Evolutionary conservation across 2,797 vertebrate genomes (phyloP).

Genomic region (Cyprinella venusta): DNA sequence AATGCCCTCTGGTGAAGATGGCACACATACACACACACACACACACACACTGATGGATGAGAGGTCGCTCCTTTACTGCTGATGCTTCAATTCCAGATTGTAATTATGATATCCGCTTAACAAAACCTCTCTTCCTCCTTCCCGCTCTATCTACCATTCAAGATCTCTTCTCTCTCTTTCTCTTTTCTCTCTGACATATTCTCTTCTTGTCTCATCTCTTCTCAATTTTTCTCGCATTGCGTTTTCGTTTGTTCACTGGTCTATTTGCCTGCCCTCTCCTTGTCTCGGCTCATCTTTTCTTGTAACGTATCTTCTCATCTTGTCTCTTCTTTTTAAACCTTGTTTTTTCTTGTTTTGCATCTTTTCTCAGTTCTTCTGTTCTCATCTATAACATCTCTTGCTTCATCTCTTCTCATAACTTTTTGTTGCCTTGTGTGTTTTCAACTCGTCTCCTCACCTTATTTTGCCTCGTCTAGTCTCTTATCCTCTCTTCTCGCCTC

Average conservation of each 20-base stretch:
- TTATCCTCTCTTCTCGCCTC: neutral
- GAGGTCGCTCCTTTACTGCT: constrained; percentile 36
- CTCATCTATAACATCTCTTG: neutral
- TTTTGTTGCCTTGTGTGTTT: neutral
- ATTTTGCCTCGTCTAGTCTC: neutral
- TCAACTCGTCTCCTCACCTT: neutral
- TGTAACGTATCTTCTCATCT: constrained; percentile 29
- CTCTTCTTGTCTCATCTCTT: neutral
- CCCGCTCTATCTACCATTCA: neutral
- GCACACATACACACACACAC: neutral
- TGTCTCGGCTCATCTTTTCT: neutral
- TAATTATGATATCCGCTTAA: constrained; percentile 58
- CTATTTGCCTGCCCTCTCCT: constrained; percentile 30
- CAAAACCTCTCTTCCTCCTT: neutral
- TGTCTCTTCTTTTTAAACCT: constrained; percentile 48
- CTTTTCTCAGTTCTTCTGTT: neutral
- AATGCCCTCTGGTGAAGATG: constrained; percentile 24
- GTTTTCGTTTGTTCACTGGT: constrained; percentile 55
- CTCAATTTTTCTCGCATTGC: neutral
- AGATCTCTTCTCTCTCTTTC: neutral
- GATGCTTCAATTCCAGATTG: constrained; percentile 47
- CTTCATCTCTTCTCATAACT: neutral
- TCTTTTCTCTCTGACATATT: neutral
- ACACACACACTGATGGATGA: neutral
- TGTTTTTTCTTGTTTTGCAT: neutral